Base-by-base conservation (phyloP, 2,113 vertebrate genomes). In the Campylomormyrus numenius region DNA sequence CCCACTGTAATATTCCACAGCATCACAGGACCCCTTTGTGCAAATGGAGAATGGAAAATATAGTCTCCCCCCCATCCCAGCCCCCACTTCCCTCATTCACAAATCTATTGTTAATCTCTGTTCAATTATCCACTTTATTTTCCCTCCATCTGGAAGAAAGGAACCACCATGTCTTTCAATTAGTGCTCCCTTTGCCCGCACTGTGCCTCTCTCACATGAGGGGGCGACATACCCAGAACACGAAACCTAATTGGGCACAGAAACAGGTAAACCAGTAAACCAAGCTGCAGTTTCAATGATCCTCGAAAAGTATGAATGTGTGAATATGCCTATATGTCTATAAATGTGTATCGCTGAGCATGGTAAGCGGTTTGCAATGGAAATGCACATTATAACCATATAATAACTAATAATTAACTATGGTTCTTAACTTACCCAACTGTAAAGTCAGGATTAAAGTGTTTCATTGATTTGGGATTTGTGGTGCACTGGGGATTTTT, bases 101-200 rank as follows among this genome's bases (percentile, higher is more conserved):
- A 85, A 85, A 85, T 85, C 83, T 85, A 46, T 48, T 85, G 83
- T 85, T 85, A 85, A 85, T 85, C 83, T 48, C 39, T n/a, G 24
- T 24, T 85, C 83, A 85, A 48, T 85, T 85, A 85, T 48, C 42
- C 39, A 45, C 45, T 85, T 85, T 85, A 85, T 85, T 85, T 85
- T 85, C 45, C 45, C 83, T n/a, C 83, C 45, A 48, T 48, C 83
- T 85, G 83, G 45, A 85, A 85, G 83, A 85, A 70, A 46, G 83
- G 42, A 45, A 24, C 39, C 39, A 24, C 39, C 80, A 13, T 85
- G 42, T 48, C 83, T 85, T 48, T 85, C 45, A 85, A 85, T 85
- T 85, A 85, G 45, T 21, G 39, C 42, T 24, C 10, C 83, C 74
- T 80, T 42, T 80, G 35, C 5, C 35, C 5, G 35, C 74, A 80